Evolutionary conservation across 64 coral and sea anemone genomes (phyloP), one percentile per base, ranked within the genome.

Genomic region (Stylophora pistillata): DNA sequence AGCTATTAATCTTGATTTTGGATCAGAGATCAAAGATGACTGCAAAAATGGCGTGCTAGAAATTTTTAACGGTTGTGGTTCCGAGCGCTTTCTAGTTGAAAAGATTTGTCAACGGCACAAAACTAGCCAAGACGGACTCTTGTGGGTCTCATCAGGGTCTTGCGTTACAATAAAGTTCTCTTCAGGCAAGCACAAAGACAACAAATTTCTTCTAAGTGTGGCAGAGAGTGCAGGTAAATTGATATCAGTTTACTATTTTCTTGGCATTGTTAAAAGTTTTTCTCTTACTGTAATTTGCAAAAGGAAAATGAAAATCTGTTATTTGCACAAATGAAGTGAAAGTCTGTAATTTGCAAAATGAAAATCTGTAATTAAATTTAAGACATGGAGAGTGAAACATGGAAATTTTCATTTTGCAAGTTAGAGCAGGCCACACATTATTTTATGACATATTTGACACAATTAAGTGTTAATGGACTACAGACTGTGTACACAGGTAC

Each of bases 21-120:
- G 91, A 57, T 79, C 58, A 56, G 62, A 54, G 11, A 88, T 88
- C 41, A 75, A 74, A 34, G 70, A 76, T 76, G 78, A 72, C 65
- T 65, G 65, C 11, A 18, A 15, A 18, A 87, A 76, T 63, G 91
- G 91, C n/a, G 75, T 27, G 58, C 53, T 97, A 4, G 91, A 97
- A 83, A 97, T 97, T 78, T 97, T 87, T 71, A 85, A 97, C 93
- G 95, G 95, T 1, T 97, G 91, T 81, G 69, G 62, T 12, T 18
- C 30, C 2, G 55, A 90, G 33, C 68, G 54, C 0, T 93, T 97
- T 59, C 69, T 97, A 47, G 95, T 97, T 4, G 95, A 97, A 27
- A 81, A 87, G 53, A 93, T 97, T 58, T 89, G 91, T 34, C 13
- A 58, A 0, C 41, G 41, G 18, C 74, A 70, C n/a, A 56, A 53